Percentiles rank a stretch among this genome's conserved stretches.
These are phyloP conservation scores for Dromaius novaehollandiae DNA, from an alignment of 2,113 vertebrate genomes.

Conservation along the genomic window DNA sequence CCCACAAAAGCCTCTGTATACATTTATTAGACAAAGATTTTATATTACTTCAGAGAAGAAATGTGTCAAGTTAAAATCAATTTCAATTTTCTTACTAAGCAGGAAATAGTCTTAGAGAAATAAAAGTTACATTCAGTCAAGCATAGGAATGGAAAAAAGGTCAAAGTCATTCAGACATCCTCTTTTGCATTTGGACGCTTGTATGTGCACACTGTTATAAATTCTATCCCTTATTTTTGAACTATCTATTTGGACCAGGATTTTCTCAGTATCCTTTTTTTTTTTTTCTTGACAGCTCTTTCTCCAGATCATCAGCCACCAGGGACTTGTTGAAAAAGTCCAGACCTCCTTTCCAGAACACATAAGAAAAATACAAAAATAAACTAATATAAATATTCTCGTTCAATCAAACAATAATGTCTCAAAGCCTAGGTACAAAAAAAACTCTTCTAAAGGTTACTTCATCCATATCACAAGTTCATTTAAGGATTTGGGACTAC, in stretches of 20 bases:
- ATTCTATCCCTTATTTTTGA: not conserved
- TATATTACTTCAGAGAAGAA: constrained; percentile 60
- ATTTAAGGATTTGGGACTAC: not conserved
- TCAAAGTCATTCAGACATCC: constrained; percentile 24
- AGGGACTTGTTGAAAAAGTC: not conserved
- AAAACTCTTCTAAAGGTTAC: not conserved
- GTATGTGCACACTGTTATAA: not conserved
- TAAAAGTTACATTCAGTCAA: constrained; percentile 60
- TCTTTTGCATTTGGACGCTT: not conserved
- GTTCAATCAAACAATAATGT: not conserved
- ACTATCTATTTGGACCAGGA: not conserved
- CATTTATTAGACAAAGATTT: constrained; percentile 77
- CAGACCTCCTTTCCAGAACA: not conserved
- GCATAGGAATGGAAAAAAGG: constrained; percentile 13
- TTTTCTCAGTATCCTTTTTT: not conserved
- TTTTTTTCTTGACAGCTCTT: not conserved
- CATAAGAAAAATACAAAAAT: not conserved
- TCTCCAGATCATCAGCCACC: not conserved
- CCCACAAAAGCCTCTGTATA: constrained; percentile 73
- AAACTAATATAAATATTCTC: not conserved
- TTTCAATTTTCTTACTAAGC: constrained; percentile 59
- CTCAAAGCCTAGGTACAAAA: not conserved
- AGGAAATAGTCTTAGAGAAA: constrained; percentile 56
- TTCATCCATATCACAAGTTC: not conserved
- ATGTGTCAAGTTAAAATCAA: constrained; percentile 61